A percentile compares a stretch with the other conserved stretches of the same genome.
These are phyloP conservation scores for Diaphora mendica DNA, from an alignment of 2,888 invertebrate species.

Conservation along the genomic window DNA sequence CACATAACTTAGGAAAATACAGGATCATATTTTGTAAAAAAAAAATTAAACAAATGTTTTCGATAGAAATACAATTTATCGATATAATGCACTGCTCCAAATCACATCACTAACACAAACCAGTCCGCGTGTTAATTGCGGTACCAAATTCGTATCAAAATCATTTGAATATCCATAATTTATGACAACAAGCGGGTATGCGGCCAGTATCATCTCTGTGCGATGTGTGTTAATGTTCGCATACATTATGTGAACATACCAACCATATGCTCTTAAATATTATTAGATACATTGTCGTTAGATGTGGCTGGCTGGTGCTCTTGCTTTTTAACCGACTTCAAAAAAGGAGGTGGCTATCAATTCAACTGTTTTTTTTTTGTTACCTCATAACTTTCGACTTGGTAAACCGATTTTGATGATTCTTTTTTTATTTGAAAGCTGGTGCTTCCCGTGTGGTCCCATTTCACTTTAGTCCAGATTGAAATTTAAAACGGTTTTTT, in stretches of 20 bases:
- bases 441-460: no score
- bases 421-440: no score
- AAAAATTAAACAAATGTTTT: no score
- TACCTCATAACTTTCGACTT: no score
- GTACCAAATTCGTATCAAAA: conserved; percentile 84
- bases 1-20: background rate
- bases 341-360: no score
- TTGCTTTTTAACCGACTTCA: background rate
- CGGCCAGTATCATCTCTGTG: conserved; percentile 75
- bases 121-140: conserved; percentile 84
- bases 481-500: no score
- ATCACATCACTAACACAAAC: conserved; percentile 72
- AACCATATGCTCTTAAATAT: conserved; percentile 46
- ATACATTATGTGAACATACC: conserved; percentile 67
- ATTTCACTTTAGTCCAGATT: no score
- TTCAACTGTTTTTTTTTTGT: no score
- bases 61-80: conserved; percentile 20
- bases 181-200: conserved; percentile 71
- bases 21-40: background rate
- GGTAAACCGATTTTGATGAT: no score
- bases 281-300: conserved; percentile 17
- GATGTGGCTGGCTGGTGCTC: conserved; percentile 15
- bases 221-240: conserved; percentile 75
- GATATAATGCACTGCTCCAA: conserved; percentile 42
- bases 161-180: conserved; percentile 85